Conservation (phyloP, 2,888 invertebrate genomes). For the Ypsolopha sequella region DNA sequence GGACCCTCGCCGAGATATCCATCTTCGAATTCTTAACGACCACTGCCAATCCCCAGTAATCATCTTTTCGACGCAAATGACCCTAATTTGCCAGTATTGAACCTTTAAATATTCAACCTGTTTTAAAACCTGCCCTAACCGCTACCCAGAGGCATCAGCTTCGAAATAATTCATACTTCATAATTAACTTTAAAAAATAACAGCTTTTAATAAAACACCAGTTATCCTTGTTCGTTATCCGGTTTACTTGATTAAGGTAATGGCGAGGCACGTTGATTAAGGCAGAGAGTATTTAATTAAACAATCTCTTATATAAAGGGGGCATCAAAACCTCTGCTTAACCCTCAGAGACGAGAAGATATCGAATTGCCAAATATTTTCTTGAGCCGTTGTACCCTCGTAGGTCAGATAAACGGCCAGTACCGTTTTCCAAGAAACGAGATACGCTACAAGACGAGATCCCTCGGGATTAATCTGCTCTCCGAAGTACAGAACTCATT, state of each 20-base stretch:
- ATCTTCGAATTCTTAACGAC: conserved; percentile 21
- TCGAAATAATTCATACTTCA: too few species aligned
- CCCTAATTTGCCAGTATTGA: too few species aligned
- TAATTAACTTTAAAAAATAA: too few species aligned
- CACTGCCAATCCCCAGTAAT: conserved; percentile 2
- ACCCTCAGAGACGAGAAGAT: conserved; percentile 28
- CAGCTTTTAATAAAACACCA: neutral
- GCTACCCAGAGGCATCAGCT: too few species aligned
- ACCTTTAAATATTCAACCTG: too few species aligned
- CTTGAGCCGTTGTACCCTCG: conserved; percentile 11
- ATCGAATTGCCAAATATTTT: conserved; percentile 36
- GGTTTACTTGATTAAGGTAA: conserved; percentile 20
- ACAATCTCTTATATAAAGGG: conserved; percentile 32
- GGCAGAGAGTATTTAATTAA: conserved; percentile 35
- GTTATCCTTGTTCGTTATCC: neutral
- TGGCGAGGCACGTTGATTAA: conserved; percentile 30
- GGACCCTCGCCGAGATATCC: conserved; percentile 19
- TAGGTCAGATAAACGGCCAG: conserved; percentile 23
- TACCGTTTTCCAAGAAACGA: conserved; percentile 21
- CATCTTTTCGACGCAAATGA: too few species aligned
- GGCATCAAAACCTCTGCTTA: conserved; percentile 29
- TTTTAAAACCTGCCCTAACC: too few species aligned
- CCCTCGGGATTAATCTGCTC: conserved; percentile 21
- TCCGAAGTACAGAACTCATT: neutral
- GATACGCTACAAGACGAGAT: conserved; percentile 15